Conservation (phyloP, 2,113 vertebrate species). For the Ardeotis arabs region DNA sequence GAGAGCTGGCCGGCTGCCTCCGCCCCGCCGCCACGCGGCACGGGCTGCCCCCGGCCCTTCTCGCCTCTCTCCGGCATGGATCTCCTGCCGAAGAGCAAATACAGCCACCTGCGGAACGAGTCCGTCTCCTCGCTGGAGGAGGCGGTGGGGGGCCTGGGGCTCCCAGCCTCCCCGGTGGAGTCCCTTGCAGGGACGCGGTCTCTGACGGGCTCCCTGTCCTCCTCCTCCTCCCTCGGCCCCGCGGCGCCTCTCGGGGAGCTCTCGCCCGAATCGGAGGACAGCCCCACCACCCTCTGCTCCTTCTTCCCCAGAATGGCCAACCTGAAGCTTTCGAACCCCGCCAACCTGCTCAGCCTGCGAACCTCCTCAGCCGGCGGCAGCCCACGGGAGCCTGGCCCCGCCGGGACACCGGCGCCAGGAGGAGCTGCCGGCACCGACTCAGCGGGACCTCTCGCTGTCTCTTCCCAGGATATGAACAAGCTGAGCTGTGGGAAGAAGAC, state of each 20-base stretch:
- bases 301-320: constrained; percentile 94
- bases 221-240: constrained; percentile 85
- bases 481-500: constrained; percentile 92
- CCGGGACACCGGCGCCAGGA: neutral
- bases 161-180: neutral
- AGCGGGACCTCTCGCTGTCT: constrained; percentile 80
- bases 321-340: constrained; percentile 87
- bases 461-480: constrained; percentile 99
- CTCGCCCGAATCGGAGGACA: constrained; percentile 77
- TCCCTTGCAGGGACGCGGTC: neutral
- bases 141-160: neutral
- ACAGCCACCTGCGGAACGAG: constrained; percentile 92
- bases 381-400: neutral
- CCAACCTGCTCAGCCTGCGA: constrained; percentile 78
- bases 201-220: constrained; percentile 80
- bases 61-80: constrained; percentile 80
- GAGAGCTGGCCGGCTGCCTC: neutral
- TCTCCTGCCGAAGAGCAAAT: constrained; percentile 91
- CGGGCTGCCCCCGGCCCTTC: too few species aligned
- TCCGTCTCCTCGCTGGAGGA: constrained; percentile 87
- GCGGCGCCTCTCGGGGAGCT: constrained; percentile 78
- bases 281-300: constrained; percentile 94
- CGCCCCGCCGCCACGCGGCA: too few species aligned
- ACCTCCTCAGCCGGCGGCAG: constrained; percentile 25
- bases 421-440: constrained; percentile 66